Conservation (phyloP, 1,140 invertebrate species). For the Episyrphus balteatus region DNA sequence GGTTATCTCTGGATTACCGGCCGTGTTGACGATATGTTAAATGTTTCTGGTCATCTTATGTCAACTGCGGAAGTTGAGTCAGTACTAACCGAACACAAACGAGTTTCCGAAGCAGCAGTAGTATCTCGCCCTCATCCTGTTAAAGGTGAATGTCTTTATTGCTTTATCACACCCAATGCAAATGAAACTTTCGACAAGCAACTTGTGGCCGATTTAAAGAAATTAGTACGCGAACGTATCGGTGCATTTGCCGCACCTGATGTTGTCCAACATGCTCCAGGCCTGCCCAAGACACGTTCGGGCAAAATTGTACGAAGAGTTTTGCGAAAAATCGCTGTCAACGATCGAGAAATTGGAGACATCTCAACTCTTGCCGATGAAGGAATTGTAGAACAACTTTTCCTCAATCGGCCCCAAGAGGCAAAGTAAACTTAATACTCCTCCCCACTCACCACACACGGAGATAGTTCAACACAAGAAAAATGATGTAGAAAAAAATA, state of each 20-base stretch:
- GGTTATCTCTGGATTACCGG: constrained; percentile 97
- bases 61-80: constrained; percentile 94
- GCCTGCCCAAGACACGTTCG: constrained; percentile 91
- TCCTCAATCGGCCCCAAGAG: constrained; percentile 52
- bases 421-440: constrained; percentile 35
- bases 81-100: constrained; percentile 70
- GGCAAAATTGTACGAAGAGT: constrained; percentile 97
- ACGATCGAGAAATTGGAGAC: constrained; percentile 83
- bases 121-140: constrained; percentile 86
- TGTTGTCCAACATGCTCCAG: constrained; percentile 81
- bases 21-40: constrained; percentile 94
- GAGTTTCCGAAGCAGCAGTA: constrained; percentile 87
- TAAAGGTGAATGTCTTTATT: constrained; percentile 94
- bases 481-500: no score
- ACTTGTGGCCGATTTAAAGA: constrained; percentile 64
- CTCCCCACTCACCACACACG: no score
- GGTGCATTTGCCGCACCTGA: constrained; percentile 95
- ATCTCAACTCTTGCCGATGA: constrained; percentile 86
- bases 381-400: constrained; percentile 66
- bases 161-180: constrained; percentile 84
- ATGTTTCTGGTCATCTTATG: constrained; percentile 94
- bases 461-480: no score
- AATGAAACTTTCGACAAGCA: constrained; percentile 57
- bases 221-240: constrained; percentile 79
- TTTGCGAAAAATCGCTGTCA: constrained; percentile 82